phyloP scores from a whole-genome alignment of 2,113 vertebrate genomes.

The Puffinus mauretanicus region DNA sequence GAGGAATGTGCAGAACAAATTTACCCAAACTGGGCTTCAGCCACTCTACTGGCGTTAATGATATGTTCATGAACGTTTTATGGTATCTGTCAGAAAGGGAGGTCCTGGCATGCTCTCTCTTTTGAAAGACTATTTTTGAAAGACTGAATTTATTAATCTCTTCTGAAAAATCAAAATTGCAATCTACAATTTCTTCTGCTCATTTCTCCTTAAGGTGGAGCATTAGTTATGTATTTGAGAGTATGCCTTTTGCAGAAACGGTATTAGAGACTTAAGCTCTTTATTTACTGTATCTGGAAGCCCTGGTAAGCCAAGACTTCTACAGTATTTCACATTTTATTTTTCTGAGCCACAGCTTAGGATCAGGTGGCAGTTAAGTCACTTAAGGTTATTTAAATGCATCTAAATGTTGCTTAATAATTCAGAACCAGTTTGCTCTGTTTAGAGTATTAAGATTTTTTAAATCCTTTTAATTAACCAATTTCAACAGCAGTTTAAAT shows the following conservation, averaged over 20 bases:
- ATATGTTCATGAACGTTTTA: neutral
- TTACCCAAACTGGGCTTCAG: neutral
- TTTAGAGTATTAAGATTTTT: conserved; percentile 80
- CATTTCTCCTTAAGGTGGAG: conserved; percentile 14
- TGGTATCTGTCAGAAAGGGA: neutral
- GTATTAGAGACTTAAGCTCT: conserved; percentile 74
- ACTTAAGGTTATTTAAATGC: conserved; percentile 81
- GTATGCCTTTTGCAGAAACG: conserved; percentile 35
- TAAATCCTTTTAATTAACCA: conserved; percentile 81
- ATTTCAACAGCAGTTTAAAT: conserved; percentile 77
- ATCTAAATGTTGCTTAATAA: conserved; percentile 82
- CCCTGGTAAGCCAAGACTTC: conserved; percentile 70
- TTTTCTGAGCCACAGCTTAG: conserved; percentile 78
- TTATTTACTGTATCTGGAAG: conserved; percentile 79
- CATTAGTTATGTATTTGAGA: conserved; percentile 59
- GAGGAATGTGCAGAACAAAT: neutral
- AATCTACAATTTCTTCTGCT: conserved; percentile 25
- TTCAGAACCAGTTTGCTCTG: conserved; percentile 81
- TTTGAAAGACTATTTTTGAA: neutral
- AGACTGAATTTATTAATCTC: conserved; percentile 6
- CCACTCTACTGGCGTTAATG: neutral
- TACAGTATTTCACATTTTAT: conserved; percentile 79
- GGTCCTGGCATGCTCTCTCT: neutral
- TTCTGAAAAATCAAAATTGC: conserved; percentile 27
- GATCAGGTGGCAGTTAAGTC: conserved; percentile 80